phyloP scores from a whole-genome alignment of 2,113 vertebrate species.

The Cranoglanis bouderius region DNA sequence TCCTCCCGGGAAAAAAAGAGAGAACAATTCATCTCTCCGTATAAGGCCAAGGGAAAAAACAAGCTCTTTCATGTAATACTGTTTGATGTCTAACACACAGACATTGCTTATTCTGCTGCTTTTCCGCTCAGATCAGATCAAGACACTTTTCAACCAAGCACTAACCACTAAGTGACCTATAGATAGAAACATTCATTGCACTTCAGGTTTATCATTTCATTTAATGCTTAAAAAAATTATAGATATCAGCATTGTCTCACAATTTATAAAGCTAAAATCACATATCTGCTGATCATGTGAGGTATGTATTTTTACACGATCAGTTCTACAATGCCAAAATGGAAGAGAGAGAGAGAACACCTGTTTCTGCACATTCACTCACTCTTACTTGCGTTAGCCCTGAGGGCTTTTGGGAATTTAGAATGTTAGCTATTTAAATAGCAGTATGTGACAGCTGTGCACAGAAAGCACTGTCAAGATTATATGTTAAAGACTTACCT shows the following conservation, averaged over 20 bases:
- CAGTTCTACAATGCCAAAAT: neutral
- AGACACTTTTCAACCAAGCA: neutral
- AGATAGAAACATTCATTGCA: neutral
- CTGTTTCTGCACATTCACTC: constrained; percentile 66
- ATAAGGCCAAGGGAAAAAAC: neutral
- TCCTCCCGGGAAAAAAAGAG: neutral
- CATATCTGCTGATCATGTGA: neutral
- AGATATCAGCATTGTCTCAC: neutral
- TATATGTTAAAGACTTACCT: constrained; percentile 39
- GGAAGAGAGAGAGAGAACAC: constrained; percentile 59
- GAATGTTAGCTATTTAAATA: constrained; percentile 64
- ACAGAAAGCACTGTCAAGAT: constrained; percentile 64
- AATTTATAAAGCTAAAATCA: constrained; percentile 1
- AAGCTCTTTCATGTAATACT: constrained; percentile 19
- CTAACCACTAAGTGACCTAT: neutral
- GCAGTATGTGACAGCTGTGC: constrained; percentile 56
- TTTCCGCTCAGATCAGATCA: neutral
- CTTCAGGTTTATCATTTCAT: neutral
- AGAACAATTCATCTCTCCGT: constrained; percentile 8
- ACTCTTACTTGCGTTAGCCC: constrained; percentile 60
- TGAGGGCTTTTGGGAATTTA: constrained; percentile 58
- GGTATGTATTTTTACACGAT: neutral
- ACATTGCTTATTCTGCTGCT: constrained; percentile 4
- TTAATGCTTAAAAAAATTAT: neutral
- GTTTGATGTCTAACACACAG: constrained; percentile 23